Evolutionary conservation across 2,797 vertebrate genomes (phyloP), one percentile per base, ranked within the genome.

Genomic region (Lutjanus campechanus): DNA sequence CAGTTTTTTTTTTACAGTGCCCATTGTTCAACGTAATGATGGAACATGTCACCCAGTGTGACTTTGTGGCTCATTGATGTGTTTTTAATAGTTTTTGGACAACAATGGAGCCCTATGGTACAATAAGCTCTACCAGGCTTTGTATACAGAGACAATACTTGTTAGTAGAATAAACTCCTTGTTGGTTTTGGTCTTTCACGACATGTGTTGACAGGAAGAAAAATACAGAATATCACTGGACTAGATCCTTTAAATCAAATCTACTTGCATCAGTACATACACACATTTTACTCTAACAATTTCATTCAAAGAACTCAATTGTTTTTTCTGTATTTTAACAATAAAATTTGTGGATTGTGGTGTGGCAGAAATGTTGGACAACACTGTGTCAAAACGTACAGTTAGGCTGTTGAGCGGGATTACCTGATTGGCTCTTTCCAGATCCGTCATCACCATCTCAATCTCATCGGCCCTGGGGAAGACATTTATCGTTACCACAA

Each of bases 351-450:
- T 10, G 4, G 9, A 29, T 9, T 5, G 5, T 61, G 11, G 11
- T 41, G 25, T 63, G 40, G 50, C 0, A 1, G 5, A 61, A n/a
- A n/a, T n/a, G 43, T 53, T 16, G 17, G 19, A 69, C 17, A 60
- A 44, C 1, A 41, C 12, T 9, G 17, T 50, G 54, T 65, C 46
- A 58, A 58, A 51, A 69, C 19, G 20, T 15, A 54, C 1, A n/a
- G 11, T 40, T 16, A 16, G 7, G 13, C 43, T 49, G 15, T 55
- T 22, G 22, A 77, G 74, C 5, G 16, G 76, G 93, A 36, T 91
- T 96, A 99, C 98, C 97, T 99, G 98, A 95, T 99, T 99, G 63
- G 98, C 98, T 96, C 98, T 96, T 93, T 99, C 98, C 83, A 99
- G 96, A 92, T 99, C 98, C 46, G 97, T 99, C 98, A 99, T 99